phyloP scores from a whole-genome alignment of 1,140 invertebrate genomes.

The Eciton burchellii region DNA sequence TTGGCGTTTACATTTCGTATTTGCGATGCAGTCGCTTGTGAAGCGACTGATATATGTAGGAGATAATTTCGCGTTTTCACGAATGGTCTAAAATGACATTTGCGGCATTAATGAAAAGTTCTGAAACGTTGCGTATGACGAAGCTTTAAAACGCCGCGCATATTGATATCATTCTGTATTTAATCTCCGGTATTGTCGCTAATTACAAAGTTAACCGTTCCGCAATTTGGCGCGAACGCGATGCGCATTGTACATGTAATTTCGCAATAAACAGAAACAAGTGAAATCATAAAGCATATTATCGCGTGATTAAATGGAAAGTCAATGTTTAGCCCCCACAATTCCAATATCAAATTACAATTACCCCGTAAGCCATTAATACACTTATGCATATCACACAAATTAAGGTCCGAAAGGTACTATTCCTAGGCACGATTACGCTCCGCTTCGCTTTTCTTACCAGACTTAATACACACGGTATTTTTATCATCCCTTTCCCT shows the following conservation, averaged over 20 bases:
- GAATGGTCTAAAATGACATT: conserved; percentile 59
- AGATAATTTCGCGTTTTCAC: conserved; percentile 58
- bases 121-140: conserved; percentile 43
- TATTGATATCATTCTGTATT: conserved; percentile 51
- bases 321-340: conserved; percentile 49
- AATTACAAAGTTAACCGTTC: conserved; percentile 56
- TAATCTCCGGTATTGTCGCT: conserved; percentile 45
- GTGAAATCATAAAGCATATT: conserved; percentile 46
- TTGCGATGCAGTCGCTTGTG: conserved; percentile 34
- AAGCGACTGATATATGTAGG: conserved; percentile 41
- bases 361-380: conserved; percentile 38
- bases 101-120: conserved; percentile 59
- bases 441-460: not conserved
- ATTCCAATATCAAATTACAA: conserved; percentile 46
- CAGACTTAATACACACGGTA: not conserved
- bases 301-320: conserved; percentile 58
- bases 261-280: conserved; percentile 47
- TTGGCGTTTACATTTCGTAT: conserved; percentile 52
- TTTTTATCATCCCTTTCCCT: not conserved
- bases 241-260: conserved; percentile 47
- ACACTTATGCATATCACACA: conserved; percentile 7
- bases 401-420: not conserved
- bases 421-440: not conserved
- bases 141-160: conserved; percentile 49
- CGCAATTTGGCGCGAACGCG: conserved; percentile 43